These are phyloP conservation scores for Sipha flava DNA, from an alignment of 1,140 invertebrate species.

Conservation along the genomic window DNA sequence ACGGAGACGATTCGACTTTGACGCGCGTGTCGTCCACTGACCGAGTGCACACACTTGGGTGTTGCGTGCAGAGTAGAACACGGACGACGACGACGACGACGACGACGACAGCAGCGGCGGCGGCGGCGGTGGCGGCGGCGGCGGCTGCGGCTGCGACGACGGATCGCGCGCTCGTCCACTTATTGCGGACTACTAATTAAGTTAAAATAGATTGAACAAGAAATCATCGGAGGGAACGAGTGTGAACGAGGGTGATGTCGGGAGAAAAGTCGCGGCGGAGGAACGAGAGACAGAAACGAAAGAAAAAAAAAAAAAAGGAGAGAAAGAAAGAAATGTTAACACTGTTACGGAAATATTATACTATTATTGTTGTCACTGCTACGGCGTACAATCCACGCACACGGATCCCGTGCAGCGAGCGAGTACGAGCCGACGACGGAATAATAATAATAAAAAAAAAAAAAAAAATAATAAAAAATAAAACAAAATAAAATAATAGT, in stretches of 20 bases:
- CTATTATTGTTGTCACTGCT: background rate
- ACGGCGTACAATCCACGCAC: background rate
- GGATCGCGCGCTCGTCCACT: background rate
- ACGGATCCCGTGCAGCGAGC: background rate
- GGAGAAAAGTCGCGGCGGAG: too few species aligned
- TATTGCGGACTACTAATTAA: background rate
- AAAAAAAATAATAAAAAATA: background rate
- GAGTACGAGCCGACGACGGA: background rate
- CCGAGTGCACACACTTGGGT: background rate
- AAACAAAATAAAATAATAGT: background rate
- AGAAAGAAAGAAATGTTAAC: background rate
- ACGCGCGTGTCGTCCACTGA: background rate
- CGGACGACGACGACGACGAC: background rate
- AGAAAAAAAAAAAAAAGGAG: background rate
- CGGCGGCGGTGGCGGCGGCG: too few species aligned
- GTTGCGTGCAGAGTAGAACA: too few species aligned
- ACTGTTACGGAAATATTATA: background rate
- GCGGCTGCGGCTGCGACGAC: too few species aligned
- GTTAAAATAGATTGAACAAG: too few species aligned
- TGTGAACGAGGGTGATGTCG: background rate
- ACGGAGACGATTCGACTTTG: background rate
- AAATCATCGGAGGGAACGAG: background rate
- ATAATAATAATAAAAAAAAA: background rate
- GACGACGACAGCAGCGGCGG: too few species aligned
- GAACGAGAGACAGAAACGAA: too few species aligned